Percentiles rank a stretch among this genome's conserved stretches.
These are phyloP conservation scores for Istiophorus platypterus DNA, from an alignment of 2,113 vertebrate species.

Conservation along the genomic window DNA sequence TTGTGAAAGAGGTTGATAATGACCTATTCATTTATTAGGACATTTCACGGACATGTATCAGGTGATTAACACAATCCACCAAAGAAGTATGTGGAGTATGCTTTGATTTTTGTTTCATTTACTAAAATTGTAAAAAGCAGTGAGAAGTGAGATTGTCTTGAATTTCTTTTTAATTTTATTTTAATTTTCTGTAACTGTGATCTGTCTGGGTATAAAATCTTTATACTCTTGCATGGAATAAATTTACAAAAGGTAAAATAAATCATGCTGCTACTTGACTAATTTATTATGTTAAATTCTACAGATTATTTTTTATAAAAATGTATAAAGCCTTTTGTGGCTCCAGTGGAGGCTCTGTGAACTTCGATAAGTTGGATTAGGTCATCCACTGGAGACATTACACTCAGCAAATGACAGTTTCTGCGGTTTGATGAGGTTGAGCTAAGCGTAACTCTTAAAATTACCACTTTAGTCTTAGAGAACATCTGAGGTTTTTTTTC, in stretches of 20 bases:
- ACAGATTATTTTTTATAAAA: not conserved
- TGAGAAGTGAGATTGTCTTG: not conserved
- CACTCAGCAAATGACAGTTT: too few relatives aligned
- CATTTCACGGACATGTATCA: not conserved
- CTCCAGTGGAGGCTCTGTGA: too few relatives aligned
- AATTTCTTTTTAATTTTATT: not conserved
- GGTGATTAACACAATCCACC: not conserved
- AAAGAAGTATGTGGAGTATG: too few relatives aligned
- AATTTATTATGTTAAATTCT: not conserved
- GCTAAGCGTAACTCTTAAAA: too few relatives aligned
- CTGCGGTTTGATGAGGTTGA: too few relatives aligned
- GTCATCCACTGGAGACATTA: too few relatives aligned
- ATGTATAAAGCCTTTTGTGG: too few relatives aligned
- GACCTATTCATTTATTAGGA: not conserved
- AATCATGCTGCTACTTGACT: not conserved
- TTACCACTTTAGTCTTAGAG: too few relatives aligned
- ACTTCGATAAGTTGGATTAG: too few relatives aligned
- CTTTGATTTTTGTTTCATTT: not conserved
- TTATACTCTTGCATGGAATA: not conserved
- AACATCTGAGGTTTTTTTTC: too few relatives aligned
- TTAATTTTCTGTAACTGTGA: not conserved
- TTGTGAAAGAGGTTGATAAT: not conserved
- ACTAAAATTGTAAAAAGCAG: not conserved
- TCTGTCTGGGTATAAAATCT: not conserved
- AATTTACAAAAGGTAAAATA: too few relatives aligned